Evolutionary conservation across 2,888 invertebrate species (phyloP), one percentile per base, ranked within the genome.

Genomic region (Acronicta alni): DNA sequence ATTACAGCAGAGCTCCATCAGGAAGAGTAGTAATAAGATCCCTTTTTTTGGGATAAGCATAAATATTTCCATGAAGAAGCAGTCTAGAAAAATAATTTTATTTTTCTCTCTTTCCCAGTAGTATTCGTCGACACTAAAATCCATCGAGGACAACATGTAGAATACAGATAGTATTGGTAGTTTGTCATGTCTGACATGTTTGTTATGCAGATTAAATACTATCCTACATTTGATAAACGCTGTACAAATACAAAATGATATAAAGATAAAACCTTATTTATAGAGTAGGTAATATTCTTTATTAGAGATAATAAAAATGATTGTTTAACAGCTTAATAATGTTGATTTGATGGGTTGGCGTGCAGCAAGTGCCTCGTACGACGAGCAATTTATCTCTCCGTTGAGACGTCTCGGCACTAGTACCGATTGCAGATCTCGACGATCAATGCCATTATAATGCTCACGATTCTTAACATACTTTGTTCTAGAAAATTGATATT

Each of bases 251-350:
- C 38, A 12, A 48, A 67, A 53, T 72, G 37, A 67, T 37, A 20
- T 49, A 30, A 16, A 72, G 67, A 67, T 67, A 67, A 68, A 56
- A 49, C 45, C 30, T 45, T 60, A 52, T 43, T 53, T 43, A 47
- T 38, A 54, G 26, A 58, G 39, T 39, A n/a, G n/a, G 35, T 35
- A 67, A 64, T 58, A 70, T 53, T 55, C 45, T 70, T 38, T 32
- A 63, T 41, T 49, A 58, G 72, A 67, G 42, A 72, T 58, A 58
- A 58, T 67, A 60, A 72, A 75, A 71, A 61, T 57, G 54, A 55
- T 63, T 59, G 56, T 62, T 52, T 59, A 75, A 63, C 54, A 49
- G 57, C 60, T 59, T 41, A 58, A 67, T 72, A 54, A 61, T 56
- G 32, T 26, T 55, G 54, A 60, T 69, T 52, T 45, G 45, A 62